A percentile compares a stretch with the other conserved stretches of the same genome.
These are phyloP conservation scores for Sprattus sprattus DNA, from an alignment of 2,113 vertebrate genomes.

Conservation along the genomic window DNA sequence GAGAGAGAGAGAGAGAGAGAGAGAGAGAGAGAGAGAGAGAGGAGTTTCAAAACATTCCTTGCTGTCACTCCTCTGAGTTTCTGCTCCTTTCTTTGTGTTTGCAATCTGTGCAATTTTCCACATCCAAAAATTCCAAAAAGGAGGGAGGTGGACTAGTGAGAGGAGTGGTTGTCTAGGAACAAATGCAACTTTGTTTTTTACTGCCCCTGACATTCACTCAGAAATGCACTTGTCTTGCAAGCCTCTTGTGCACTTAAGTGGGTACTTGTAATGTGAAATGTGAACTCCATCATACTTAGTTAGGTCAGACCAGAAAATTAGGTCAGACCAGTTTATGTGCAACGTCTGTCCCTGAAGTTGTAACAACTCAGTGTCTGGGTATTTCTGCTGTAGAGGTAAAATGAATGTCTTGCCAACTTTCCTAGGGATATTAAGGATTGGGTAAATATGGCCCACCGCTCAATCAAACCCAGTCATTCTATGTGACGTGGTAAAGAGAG, in stretches of 20 bases:
- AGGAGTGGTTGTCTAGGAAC: conserved; percentile 45
- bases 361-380: conserved; percentile 42
- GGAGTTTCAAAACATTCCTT: conserved; percentile 67
- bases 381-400: background rate
- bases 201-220: conserved; percentile 51
- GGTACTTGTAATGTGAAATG: conserved; percentile 59
- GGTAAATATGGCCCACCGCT: background rate
- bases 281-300: conserved; percentile 68
- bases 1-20: conserved; percentile 30
- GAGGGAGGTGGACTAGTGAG: conserved; percentile 26
- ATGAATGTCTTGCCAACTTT: background rate
- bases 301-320: conserved; percentile 57
- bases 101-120: conserved; percentile 56
- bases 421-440: background rate
- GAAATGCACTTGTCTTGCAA: conserved; percentile 54
- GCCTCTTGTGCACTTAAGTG: conserved; percentile 53
- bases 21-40: conserved; percentile 43
- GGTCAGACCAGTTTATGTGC: conserved; percentile 64
- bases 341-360: conserved; percentile 66
- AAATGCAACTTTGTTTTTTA: conserved; percentile 50
- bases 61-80: conserved; percentile 60
- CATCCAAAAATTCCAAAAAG: conserved; percentile 49
- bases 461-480: conserved; percentile 32
- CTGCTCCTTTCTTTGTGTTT: conserved; percentile 44
- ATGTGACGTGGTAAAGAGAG: conserved; percentile 25